A percentile compares a stretch with the other conserved stretches of the same genome.
Conservation (phyloP, 2,113 vertebrate genomes). For the Falco punctatus region DNA sequence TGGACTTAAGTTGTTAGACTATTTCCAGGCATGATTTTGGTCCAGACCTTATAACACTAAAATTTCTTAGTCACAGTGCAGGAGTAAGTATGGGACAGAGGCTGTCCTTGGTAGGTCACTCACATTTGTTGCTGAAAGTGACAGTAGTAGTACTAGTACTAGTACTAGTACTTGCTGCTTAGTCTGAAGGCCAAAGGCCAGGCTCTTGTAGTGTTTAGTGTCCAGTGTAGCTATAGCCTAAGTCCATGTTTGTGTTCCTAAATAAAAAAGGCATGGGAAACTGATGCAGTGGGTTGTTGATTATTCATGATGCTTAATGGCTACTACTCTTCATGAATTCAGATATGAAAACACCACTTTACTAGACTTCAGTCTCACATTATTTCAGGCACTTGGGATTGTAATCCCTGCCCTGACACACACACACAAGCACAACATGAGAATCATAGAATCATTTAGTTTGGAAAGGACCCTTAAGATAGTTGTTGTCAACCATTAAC, state of each 20-base stretch:
- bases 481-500: no score
- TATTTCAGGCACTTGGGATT: not conserved
- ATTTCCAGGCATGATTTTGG: not conserved
- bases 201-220: not conserved
- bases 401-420: not conserved
- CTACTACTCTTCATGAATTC: not conserved
- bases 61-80: not conserved
- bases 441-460: not conserved
- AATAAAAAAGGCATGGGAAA: no score
- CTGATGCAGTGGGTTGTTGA: no score
- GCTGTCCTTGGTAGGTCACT: not conserved
- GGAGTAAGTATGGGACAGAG: not conserved
- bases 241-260: not conserved
- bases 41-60: not conserved
- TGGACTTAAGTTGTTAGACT: not conserved
- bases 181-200: not conserved
- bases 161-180: not conserved
- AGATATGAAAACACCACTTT: not conserved
- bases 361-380: not conserved
- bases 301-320: not conserved
- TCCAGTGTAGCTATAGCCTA: not conserved
- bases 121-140: not conserved
- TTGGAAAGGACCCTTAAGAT: no score
- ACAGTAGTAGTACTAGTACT: not conserved
- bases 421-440: not conserved